Evolutionary conservation across 1,140 invertebrate genomes (phyloP), one percentile per base, ranked within the genome.

Genomic region (Hycleus phaleratus): DNA sequence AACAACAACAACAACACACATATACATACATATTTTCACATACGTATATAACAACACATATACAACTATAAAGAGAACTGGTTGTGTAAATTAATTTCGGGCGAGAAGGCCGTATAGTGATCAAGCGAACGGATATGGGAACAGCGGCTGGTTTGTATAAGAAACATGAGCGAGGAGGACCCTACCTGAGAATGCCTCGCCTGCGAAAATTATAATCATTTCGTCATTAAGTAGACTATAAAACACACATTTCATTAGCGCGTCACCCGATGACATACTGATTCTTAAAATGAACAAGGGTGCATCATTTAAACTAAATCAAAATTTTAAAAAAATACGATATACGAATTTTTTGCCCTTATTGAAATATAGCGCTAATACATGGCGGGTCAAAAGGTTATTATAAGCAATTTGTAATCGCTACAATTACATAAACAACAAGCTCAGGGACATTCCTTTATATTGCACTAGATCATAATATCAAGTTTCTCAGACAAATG

Each of bases 21-120:
- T 10, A 42, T 10, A 42, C 10, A 42, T 6, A 42, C 10, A 42
- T 24, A n/a, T 43, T 12, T 42, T 26, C 42, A 45, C 26, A 48
- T 42, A 42, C 10, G 10, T 10, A 42, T 42, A 11, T 42, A 18
- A 18, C 18, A 18, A 18, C 18, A 18, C 18, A 42, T 42, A 11
- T 8, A 42, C 11, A 42, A 7, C 9, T 42, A 42, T 42, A 11
- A 11, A 42, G 11, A 69, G 63, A 69, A 69, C 68, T 69, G 68
- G 68, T 69, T 69, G 68, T 69, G 68, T 68, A 68, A 69, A 69
- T 69, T 69, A 69, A 69, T 69, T 69, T 69, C 61, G 66, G 66
- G 57, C 54, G 55, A 53, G 62, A 61, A 64, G 55, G 63, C 61
- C 49, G 58, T 42, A 42, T 0, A 32, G 32, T 32, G 32, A 32